Evolutionary conservation across 1,140 invertebrate genomes (phyloP).

Genomic region (Lepidotrigona ventralis): DNA sequence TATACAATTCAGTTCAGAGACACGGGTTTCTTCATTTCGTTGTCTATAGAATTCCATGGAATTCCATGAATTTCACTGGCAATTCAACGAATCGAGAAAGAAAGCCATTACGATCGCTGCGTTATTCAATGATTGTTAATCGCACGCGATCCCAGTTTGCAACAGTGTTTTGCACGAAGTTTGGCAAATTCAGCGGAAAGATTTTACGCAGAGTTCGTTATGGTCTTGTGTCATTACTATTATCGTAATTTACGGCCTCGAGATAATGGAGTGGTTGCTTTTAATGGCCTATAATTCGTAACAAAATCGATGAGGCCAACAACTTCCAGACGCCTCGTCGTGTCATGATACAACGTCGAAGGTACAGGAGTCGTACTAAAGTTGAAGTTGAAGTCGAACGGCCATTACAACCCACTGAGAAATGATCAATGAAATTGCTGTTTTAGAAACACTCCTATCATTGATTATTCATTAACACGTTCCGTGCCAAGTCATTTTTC

Average conservation of each 20-base stretch:
- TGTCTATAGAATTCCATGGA: background rate
- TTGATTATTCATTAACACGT: too few species aligned
- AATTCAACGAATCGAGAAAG: background rate
- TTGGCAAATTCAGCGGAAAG: background rate
- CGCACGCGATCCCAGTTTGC: too few species aligned
- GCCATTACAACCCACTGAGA: background rate
- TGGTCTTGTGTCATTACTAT: slow-evolving; percentile 8
- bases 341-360: background rate
- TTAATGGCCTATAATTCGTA: slow-evolving; percentile 33
- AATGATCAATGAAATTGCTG: background rate
- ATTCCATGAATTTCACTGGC: background rate
- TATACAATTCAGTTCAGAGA: background rate
- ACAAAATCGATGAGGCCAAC: slow-evolving; percentile 19
- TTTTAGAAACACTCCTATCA: background rate
- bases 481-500: too few species aligned
- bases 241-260: slow-evolving; percentile 6
- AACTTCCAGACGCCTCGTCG: background rate
- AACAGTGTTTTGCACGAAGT: background rate
- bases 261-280: slow-evolving; percentile 27
- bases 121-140: background rate
- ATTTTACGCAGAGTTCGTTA: background rate
- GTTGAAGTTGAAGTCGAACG: background rate
- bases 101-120: background rate
- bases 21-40: background rate
- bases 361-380: background rate